Evolutionary conservation across 2,888 invertebrate species (phyloP).

Genomic region (Ophion slaviceki): DNA sequence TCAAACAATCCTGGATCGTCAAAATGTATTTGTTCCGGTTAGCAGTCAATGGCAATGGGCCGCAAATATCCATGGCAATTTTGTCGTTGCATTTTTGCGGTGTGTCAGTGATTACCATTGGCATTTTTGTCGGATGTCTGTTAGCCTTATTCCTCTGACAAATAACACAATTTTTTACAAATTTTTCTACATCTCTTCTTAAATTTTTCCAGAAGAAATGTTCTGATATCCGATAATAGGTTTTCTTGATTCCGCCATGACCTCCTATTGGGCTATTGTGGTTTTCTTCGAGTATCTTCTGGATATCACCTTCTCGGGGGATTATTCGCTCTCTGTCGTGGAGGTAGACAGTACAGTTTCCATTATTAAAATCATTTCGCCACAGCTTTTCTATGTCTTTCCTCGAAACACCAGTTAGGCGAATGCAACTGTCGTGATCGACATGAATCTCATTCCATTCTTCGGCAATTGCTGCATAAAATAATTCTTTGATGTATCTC

Average conservation of each 20-base stretch:
- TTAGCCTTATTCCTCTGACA: slow-evolving; percentile 73
- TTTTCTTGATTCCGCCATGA: slow-evolving; percentile 75
- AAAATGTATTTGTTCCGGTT: slow-evolving; percentile 38
- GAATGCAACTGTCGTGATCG: background rate
- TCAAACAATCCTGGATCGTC: slow-evolving; percentile 24
- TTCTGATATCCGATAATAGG: slow-evolving; percentile 64
- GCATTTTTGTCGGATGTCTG: slow-evolving; percentile 32
- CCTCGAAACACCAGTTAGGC: slow-evolving; percentile 16
- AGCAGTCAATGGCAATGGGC: slow-evolving; percentile 43
- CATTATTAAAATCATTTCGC: background rate
- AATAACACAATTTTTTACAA: slow-evolving; percentile 67
- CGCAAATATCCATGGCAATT: slow-evolving; percentile 51
- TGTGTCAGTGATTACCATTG: too few species aligned
- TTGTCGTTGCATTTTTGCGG: slow-evolving; percentile 56
- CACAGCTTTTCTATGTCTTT: slow-evolving; percentile 35
- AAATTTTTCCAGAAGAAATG: slow-evolving; percentile 72
- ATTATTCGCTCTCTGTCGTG: slow-evolving; percentile 3
- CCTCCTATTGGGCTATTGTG: slow-evolving; percentile 70
- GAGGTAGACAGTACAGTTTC: background rate
- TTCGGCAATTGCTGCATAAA: slow-evolving; percentile 30
- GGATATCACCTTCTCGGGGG: background rate
- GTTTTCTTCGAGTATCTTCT: slow-evolving; percentile 58
- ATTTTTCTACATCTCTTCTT: slow-evolving; percentile 68
- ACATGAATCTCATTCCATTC: slow-evolving; percentile 45
- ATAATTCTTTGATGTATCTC: slow-evolving; percentile 8